Conservation (phyloP, 2,797 vertebrate species). For the Argyrosomus regius region DNA sequence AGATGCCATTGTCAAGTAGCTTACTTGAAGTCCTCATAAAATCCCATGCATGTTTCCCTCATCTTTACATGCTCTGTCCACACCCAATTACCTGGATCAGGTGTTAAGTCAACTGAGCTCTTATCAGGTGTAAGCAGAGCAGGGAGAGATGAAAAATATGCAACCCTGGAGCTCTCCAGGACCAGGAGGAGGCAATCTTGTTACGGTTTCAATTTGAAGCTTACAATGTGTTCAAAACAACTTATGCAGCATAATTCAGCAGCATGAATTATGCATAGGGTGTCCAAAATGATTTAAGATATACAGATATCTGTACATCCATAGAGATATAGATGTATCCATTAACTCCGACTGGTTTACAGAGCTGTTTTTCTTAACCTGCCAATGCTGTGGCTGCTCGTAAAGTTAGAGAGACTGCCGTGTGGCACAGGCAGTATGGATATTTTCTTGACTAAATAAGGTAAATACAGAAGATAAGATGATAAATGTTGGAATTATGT, state of each 20-base stretch:
- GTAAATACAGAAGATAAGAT: neutral
- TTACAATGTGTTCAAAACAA: neutral
- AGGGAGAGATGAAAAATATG: neutral
- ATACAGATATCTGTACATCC: too few relatives aligned
- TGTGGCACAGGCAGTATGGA: too few relatives aligned
- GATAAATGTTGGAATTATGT: neutral
- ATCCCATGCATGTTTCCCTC: neutral
- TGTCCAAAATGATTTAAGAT: too few relatives aligned
- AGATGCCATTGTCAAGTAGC: neutral
- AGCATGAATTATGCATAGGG: too few relatives aligned
- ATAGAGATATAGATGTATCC: too few relatives aligned
- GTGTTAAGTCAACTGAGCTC: neutral
- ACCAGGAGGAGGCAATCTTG: neutral
- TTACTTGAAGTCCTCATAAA: neutral
- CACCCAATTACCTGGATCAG: neutral
- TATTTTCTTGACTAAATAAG: neutral
- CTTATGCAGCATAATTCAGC: too few relatives aligned
- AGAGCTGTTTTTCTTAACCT: too few relatives aligned
- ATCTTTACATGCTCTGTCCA: neutral
- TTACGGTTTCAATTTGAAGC: neutral
- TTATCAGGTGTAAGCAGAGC: neutral
- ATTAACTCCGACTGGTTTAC: too few relatives aligned
- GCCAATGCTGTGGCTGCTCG: too few relatives aligned
- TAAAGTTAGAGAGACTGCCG: too few relatives aligned
- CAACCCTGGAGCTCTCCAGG: neutral